Percentiles rank a stretch among this genome's conserved stretches.
These are phyloP conservation scores for Hylaeus anthracinus DNA, from an alignment of 1,140 invertebrate species.

Conservation along the genomic window DNA sequence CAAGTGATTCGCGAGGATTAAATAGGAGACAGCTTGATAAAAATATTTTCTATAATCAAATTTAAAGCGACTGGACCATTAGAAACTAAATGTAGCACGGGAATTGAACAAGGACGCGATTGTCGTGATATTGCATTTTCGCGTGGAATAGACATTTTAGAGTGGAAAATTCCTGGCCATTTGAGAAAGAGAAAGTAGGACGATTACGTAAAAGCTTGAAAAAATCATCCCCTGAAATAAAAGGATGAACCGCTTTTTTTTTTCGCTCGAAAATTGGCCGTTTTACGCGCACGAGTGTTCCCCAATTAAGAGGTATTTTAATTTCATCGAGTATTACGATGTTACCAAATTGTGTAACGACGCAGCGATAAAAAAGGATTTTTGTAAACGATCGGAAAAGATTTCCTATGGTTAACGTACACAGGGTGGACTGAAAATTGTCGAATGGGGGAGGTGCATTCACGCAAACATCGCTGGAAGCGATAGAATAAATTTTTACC, in stretches of 20 bases:
- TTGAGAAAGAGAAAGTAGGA: neutral
- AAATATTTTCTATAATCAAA: no score
- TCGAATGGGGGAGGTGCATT: neutral
- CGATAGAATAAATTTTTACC: neutral
- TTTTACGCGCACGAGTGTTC: neutral
- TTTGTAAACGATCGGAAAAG: neutral
- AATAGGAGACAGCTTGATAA: no score
- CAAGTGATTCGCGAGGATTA: no score
- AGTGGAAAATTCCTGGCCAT: neutral
- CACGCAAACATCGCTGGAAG: neutral
- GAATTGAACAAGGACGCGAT: slow-evolving; percentile 3
- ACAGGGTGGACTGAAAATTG: neutral
- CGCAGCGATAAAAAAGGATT: slow-evolving; percentile 11
- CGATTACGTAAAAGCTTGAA: slow-evolving; percentile 17
- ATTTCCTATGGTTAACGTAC: neutral
- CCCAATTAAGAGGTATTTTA: slow-evolving; percentile 41
- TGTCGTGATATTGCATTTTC: neutral
- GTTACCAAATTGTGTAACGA: slow-evolving; percentile 11
- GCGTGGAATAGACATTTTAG: slow-evolving; percentile 4
- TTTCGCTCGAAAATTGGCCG: slow-evolving; percentile 1
- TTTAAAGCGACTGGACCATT: neutral
- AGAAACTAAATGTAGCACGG: neutral
- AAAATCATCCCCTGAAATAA: neutral
- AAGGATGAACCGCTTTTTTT: slow-evolving; percentile 7
- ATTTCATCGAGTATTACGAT: slow-evolving; percentile 30